phyloP scores from a whole-genome alignment of 2,888 invertebrate species.

The Polietes domitor region DNA sequence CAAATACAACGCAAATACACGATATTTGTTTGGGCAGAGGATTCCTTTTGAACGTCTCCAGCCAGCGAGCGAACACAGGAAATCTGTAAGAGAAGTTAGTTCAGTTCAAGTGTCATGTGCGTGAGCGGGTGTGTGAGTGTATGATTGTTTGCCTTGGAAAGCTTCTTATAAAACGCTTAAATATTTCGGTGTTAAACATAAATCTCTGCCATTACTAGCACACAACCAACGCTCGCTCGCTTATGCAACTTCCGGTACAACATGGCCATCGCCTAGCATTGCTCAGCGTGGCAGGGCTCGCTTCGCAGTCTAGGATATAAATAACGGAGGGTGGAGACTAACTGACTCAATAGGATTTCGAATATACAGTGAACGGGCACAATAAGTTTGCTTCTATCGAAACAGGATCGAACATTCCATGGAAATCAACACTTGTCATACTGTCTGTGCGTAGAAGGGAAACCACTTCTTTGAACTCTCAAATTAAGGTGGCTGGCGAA shows the following conservation, averaged over 20 bases:
- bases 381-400: not conserved
- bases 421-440: constrained; percentile 21
- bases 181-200: constrained; percentile 60
- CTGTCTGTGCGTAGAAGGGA: not conserved
- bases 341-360: constrained; percentile 9
- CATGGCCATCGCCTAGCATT: constrained; percentile 44
- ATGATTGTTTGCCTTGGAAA: constrained; percentile 50
- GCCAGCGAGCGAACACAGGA: constrained; percentile 34
- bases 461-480: not conserved
- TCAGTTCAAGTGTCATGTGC: constrained; percentile 49
- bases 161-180: constrained; percentile 62
- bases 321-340: not conserved
- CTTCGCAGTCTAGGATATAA: not conserved
- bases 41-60: not conserved
- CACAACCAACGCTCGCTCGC: constrained; percentile 32
- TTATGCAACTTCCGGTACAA: constrained; percentile 55
- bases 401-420: not conserved
- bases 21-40: constrained; percentile 40
- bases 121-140: constrained; percentile 38
- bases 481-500: not conserved
- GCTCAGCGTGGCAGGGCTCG: not conserved
- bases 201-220: constrained; percentile 52
- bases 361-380: not conserved
- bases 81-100: constrained; percentile 62
- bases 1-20: constrained; percentile 43